Evolutionary conservation across 1,140 invertebrate species (phyloP).

Genomic region (Pseudomyrmex concolor): DNA sequence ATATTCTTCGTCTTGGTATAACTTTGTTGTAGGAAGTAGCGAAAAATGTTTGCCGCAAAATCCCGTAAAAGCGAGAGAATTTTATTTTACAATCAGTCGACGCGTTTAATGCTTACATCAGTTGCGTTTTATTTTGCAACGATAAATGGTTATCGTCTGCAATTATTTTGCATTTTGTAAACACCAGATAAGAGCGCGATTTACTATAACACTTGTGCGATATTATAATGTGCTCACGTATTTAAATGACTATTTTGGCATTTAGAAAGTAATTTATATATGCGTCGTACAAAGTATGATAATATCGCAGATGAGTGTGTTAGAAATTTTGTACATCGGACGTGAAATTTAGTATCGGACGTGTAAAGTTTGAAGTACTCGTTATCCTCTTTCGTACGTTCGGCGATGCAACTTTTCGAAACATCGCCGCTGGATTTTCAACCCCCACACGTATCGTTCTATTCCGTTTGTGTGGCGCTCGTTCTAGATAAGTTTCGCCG

Average conservation of each 20-base stretch:
- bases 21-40: background rate
- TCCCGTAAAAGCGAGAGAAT: no score
- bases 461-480: constrained; percentile 26
- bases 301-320: constrained; percentile 47
- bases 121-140: background rate
- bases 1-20: background rate
- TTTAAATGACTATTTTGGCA: constrained; percentile 22
- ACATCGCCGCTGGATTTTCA: constrained; percentile 50
- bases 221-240: background rate
- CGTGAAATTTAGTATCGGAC: constrained; percentile 35
- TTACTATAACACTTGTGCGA: background rate
- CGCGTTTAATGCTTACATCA: background rate
- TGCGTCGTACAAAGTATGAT: constrained; percentile 35
- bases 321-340: constrained; percentile 43
- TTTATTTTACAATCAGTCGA: background rate
- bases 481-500: constrained; percentile 18
- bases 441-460: constrained; percentile 33
- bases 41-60: background rate
- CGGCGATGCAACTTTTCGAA: constrained; percentile 25
- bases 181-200: background rate
- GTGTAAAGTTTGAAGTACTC: constrained; percentile 45
- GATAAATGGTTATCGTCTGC: background rate
- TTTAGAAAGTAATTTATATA: constrained; percentile 36
- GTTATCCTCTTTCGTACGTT: constrained; percentile 46
- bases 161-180: background rate